Base-by-base conservation (phyloP, 2,888 invertebrate species). In the Parasteatoda lunata region DNA sequence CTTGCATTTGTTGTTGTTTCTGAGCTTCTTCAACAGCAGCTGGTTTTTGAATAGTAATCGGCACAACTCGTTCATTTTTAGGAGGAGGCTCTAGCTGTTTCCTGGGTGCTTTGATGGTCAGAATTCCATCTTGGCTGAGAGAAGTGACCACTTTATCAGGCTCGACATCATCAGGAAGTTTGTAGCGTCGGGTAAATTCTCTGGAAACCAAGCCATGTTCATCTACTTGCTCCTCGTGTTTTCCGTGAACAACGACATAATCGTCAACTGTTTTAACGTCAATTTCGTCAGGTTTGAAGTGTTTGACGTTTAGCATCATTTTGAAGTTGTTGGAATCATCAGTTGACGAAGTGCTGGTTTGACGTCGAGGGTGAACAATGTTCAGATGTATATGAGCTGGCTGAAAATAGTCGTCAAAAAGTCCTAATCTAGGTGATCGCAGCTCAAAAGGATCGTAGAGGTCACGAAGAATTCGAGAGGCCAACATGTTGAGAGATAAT, bases 221-320 rank as follows among this genome's bases (percentile, higher is more conserved):
- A 73, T 90, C 90, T 3, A 65, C 65, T 9, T 88, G 83, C 47
- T 90, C 90, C 69, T 90, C 90, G 72, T 90, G 90, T 51, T 89
- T 89, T 11, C 89, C 90, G 15, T 89, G 85, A 51, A 90, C 82
- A 2, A 89, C 89, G 15, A 89, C 71, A 49, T 64, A 72, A 75
- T 90, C 82, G 68, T 89, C 89, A 11, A 90, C 73, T 4, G 89
- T 88, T 47, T 90, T 90, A 47, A 90, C 90, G 6, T 84, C 71
- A 11, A 89, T 75, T 68, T 89, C 89, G 5, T 84, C 72, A 0
- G 89, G 89, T 15, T 70, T 76, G 82, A 89, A 89, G 13, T 89
- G 88, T 45, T 77, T 83, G 3, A 89, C 89, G 51, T 89, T 89
- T 49, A 89, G 13, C 80, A 77, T 77, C 5, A 89, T 30, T 30